Base-by-base conservation (phyloP, 2,888 invertebrate species). In the Drosophila pseudotalamancana region DNA sequence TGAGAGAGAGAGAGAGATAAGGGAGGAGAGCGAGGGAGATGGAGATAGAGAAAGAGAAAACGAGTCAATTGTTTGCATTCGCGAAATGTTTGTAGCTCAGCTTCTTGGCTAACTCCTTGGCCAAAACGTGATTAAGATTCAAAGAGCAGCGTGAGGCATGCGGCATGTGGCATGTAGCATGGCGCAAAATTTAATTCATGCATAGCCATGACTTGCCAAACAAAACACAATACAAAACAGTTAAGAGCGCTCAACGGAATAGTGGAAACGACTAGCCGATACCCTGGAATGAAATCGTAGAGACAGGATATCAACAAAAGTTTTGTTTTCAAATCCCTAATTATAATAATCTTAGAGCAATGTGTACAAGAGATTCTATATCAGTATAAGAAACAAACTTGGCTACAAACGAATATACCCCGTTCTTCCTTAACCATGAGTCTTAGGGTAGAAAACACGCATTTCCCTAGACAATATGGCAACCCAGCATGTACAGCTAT, bases 41-140 rank as follows among this genome's bases (percentile, higher is more conserved):
- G 0, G 32, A 0, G n/a, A 0, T 16, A 1, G 29, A 4, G 14
- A 0, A 11, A 1, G 21, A 1, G 25, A n/a, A 1, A 1, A 29
- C 11, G 16, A 57, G 42, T 48, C 66, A 71, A 61, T 66, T 71
- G 71, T 55, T 71, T 43, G 55, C 51, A 62, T 49, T 56, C 62
- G 71, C 72, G 72, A 72, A 71, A 62, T 71, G 72, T 39, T 63
- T 48, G n/a, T 9, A 37, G 59, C 54, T 46, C 31, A 29, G 37
- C 27, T 62, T n/a, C n/a, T 34, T 53, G 61, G 56, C 67, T 71
- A 71, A 73, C 73, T 73, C 76, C 75, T 75, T 73, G 67, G 61
- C 57, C 25, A n/a, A 37, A 77, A 73, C 71, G 76, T 73, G 76
- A 76, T 76, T 76, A 76, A 76, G 74, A 72, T 76, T 72, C 70